phyloP scores from a whole-genome alignment of 2,797 vertebrate species.

The Anguilla marmorata region DNA sequence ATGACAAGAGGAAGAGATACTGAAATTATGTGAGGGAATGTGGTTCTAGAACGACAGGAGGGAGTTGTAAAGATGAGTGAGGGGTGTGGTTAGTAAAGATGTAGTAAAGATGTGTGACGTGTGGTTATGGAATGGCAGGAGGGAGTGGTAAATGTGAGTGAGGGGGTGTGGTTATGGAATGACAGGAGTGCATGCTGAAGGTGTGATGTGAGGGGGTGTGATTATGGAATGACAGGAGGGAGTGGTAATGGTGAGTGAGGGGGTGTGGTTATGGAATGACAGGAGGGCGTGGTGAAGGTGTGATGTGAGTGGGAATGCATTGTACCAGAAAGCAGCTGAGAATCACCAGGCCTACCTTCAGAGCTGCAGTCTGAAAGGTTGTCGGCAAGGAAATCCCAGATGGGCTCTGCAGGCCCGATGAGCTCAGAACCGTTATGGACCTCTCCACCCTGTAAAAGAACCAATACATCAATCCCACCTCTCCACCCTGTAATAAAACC shows the following conservation, averaged over 20 bases:
- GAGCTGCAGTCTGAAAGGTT: constrained; percentile 87
- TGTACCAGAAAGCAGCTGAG: background rate
- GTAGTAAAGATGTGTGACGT: background rate
- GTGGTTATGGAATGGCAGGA: background rate
- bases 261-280: background rate
- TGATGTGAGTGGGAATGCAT: background rate
- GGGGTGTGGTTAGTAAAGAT: background rate
- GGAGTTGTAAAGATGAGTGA: background rate
- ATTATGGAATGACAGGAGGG: background rate
- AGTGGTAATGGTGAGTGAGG: background rate
- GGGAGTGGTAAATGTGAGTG: background rate
- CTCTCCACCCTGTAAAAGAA: constrained; percentile 82
- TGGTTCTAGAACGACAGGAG: background rate
- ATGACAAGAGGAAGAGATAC: too few relatives aligned
- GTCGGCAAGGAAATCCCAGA: constrained; percentile 80
- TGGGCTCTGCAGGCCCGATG: constrained; percentile 89
- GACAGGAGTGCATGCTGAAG: background rate
- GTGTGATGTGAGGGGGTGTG: background rate
- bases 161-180: background rate
- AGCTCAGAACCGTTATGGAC: constrained; percentile 93
- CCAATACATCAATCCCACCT: background rate
- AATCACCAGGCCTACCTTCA: constrained; percentile 76
- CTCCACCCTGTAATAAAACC: background rate
- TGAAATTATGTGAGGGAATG: too few relatives aligned
- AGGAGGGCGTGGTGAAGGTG: background rate